These are phyloP conservation scores for Peromyscus nudipes DNA, from an alignment of 2,797 vertebrate genomes.

Conservation along the genomic window DNA sequence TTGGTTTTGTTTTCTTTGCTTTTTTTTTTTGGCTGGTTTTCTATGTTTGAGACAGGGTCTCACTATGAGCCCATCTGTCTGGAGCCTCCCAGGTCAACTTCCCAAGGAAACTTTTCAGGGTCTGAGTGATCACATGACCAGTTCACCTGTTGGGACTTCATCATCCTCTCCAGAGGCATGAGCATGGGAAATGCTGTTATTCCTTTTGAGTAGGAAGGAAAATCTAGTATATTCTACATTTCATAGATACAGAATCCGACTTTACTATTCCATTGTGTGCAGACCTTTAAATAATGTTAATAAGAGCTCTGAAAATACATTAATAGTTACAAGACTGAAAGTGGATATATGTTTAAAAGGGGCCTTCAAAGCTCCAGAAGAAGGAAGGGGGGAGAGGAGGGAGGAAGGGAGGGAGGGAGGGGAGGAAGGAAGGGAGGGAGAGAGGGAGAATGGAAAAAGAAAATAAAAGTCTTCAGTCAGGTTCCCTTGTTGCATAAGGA, in stretches of 20 bases:
- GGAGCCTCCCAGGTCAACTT: neutral
- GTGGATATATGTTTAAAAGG: neutral
- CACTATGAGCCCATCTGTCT: neutral
- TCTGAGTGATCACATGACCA: slow-evolving; percentile 7
- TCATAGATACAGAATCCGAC: neutral
- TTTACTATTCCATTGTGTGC: neutral
- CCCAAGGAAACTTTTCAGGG: neutral
- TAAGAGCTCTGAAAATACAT: neutral
- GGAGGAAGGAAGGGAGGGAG: too few species aligned
- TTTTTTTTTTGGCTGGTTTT: neutral
- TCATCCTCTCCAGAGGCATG: neutral
- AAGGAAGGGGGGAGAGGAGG: too few species aligned
- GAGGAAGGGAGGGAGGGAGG: too few species aligned
- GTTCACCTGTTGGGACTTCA: neutral
- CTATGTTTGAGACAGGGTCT: neutral
- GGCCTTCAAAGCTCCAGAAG: neutral
- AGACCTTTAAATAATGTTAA: slow-evolving; percentile 15
- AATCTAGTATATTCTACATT: neutral
- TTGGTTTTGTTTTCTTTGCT: neutral
- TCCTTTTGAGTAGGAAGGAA: neutral
- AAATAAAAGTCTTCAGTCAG: neutral
- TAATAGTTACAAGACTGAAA: neutral
- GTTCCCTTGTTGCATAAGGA: slow-evolving; percentile 19
- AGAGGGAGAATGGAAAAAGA: neutral
- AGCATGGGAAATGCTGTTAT: neutral